Conservation (phyloP, 2,797 vertebrate species). For the Helostoma temminkii region DNA sequence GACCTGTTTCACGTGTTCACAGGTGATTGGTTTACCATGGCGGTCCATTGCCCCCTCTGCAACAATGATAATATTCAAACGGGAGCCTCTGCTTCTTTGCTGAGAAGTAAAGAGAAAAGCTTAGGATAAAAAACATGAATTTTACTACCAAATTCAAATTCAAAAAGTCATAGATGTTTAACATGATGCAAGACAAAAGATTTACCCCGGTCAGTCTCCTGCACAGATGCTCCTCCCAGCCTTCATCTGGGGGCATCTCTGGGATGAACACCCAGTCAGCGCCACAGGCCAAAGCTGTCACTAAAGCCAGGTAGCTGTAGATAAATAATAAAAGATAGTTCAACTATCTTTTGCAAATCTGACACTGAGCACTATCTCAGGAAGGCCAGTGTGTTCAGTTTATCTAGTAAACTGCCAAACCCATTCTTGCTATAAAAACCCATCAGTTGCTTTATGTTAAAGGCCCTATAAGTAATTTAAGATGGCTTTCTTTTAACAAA, state of each 20-base stretch:
- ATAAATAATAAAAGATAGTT: too few relatives aligned
- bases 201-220: conserved; percentile 88
- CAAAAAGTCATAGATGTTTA: not conserved
- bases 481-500: too few relatives aligned
- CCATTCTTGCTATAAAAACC: too few relatives aligned
- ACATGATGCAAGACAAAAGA: not conserved
- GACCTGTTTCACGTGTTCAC: conserved; percentile 86
- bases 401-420: too few relatives aligned
- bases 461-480: too few relatives aligned
- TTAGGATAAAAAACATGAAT: not conserved
- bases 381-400: too few relatives aligned
- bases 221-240: conserved; percentile 93
- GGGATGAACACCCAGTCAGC: conserved; percentile 98
- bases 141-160: not conserved
- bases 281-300: conserved; percentile 91
- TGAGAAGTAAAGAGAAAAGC: conserved; percentile 57
- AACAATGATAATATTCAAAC: conserved; percentile 93
- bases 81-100: conserved; percentile 90
- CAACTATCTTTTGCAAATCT: not conserved
- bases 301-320: conserved; percentile 91
- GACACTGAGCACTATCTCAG: too few relatives aligned
- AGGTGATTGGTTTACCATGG: conserved; percentile 86
- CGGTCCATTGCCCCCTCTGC: conserved; percentile 90
- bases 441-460: too few relatives aligned
- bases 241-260: conserved; percentile 90